Conservation (phyloP, 2,797 vertebrate genomes). For the Buphagus erythrorhynchus region DNA sequence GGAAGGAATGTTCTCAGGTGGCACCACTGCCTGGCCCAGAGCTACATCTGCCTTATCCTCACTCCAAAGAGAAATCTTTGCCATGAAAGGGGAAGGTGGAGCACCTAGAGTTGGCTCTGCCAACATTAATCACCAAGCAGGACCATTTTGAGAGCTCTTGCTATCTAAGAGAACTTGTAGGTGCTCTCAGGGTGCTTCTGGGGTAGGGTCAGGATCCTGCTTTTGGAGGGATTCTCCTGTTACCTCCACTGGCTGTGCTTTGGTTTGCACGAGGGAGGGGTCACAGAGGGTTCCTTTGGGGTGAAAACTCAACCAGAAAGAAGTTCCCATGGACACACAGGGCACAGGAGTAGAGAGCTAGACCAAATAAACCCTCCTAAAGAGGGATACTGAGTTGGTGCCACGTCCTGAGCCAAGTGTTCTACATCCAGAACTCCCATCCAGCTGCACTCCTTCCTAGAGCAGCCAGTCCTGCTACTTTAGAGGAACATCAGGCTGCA, state of each 20-base stretch:
- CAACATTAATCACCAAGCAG: neutral
- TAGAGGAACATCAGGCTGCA: neutral
- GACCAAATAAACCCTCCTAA: neutral
- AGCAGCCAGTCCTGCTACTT: neutral
- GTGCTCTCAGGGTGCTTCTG: neutral
- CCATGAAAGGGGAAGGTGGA: neutral
- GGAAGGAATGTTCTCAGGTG: neutral
- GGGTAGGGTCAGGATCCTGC: neutral
- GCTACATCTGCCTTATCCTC: neutral
- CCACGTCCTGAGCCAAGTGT: fast-evolving
- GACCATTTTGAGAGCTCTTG: neutral
- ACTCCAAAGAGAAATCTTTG: neutral
- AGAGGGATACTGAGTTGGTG: neutral
- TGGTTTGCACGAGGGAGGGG: neutral
- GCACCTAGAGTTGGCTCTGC: neutral
- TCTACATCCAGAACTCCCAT: neutral
- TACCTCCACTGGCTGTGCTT: neutral
- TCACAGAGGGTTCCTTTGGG: neutral
- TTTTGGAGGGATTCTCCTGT: neutral
- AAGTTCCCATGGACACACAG: neutral
- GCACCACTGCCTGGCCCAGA: neutral
- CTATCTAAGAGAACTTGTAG: neutral
- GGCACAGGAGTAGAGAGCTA: neutral
- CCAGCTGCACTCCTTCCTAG: neutral
- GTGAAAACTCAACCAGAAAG: neutral